A percentile compares a stretch with the other conserved stretches of the same genome.
Evolutionary conservation across 2,797 vertebrate genomes (phyloP).

Genomic region (Mastacembelus armatus): DNA sequence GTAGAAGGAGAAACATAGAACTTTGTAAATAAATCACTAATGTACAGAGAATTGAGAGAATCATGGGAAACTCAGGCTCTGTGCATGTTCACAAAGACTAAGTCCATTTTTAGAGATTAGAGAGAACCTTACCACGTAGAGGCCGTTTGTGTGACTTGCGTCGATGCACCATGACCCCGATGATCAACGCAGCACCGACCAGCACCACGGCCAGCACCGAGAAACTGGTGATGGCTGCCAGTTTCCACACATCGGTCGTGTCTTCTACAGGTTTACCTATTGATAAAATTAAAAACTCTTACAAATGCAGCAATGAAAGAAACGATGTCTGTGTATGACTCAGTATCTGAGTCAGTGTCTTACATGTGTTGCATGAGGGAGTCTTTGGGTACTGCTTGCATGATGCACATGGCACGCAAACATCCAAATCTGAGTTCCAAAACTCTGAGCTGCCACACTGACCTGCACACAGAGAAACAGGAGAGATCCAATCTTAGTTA

Average conservation of each 20-base stretch:
- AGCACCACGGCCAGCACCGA: slow-evolving; percentile 84
- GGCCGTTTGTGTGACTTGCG: slow-evolving; percentile 81
- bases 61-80: too few relatives aligned
- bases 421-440: slow-evolving; percentile 79
- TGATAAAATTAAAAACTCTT: not conserved
- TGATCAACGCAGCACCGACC: slow-evolving; percentile 81
- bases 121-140: slow-evolving; percentile 84
- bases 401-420: slow-evolving; percentile 77
- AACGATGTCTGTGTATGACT: not conserved
- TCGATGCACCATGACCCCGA: slow-evolving; percentile 85
- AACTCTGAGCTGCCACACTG: slow-evolving; percentile 77
- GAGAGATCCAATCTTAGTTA: slow-evolving; percentile 17
- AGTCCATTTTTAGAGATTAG: too few relatives aligned
- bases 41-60: too few relatives aligned
- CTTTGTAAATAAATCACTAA: too few relatives aligned
- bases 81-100: too few relatives aligned
- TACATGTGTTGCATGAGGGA: slow-evolving; percentile 86
- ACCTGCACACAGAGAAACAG: slow-evolving; percentile 63
- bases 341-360: slow-evolving; percentile 33
- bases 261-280: slow-evolving; percentile 71
- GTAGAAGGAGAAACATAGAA: slow-evolving; percentile 16
- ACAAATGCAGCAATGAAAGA: not conserved
- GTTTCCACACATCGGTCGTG: slow-evolving; percentile 78
- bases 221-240: slow-evolving; percentile 86
- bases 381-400: slow-evolving; percentile 86